These are phyloP conservation scores for Aphelinus atriplicis DNA, from an alignment of 1,140 invertebrate genomes.

Conservation along the genomic window DNA sequence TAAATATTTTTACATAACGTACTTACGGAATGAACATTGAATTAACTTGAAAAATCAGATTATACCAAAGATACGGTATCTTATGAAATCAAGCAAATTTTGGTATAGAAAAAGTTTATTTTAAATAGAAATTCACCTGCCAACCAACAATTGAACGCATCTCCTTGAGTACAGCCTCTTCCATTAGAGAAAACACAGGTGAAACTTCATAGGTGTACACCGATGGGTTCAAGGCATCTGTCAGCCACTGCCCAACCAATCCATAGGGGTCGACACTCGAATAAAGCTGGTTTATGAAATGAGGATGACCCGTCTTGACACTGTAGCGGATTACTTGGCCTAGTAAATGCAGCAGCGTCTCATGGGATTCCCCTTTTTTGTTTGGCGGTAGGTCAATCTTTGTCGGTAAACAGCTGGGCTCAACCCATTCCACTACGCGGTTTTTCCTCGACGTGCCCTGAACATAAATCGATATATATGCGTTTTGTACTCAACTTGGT, in stretches of 20 bases:
- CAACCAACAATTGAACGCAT: conserved; percentile 91
- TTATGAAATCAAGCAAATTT: too few species aligned
- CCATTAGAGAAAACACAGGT: conserved; percentile 88
- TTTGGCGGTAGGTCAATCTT: conserved; percentile 75
- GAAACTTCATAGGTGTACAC: conserved; percentile 94
- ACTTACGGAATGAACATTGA: too few species aligned
- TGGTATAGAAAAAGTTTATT: too few species aligned
- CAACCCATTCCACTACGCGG: conserved; percentile 80
- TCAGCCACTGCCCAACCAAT: conserved; percentile 84
- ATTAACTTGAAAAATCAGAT: too few species aligned
- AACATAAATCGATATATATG: too few species aligned
- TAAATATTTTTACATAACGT: too few species aligned
- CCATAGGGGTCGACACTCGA: conserved; percentile 88
- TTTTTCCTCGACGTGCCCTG: conserved; percentile 71
- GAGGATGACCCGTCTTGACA: conserved; percentile 88
- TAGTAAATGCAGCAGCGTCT: conserved; percentile 73
- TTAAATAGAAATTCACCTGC: conserved; percentile 43
- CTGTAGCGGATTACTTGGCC: conserved; percentile 76
- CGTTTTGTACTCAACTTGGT: too few species aligned
- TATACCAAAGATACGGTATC: too few species aligned
- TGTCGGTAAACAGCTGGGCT: conserved; percentile 73
- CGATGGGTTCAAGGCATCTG: conserved; percentile 86
- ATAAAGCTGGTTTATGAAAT: conserved; percentile 88
- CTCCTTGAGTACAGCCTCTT: conserved; percentile 80
- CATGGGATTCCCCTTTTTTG: conserved; percentile 71